Conservation (phyloP, 2,797 vertebrate species). For the Sebastes wilsoni region DNA sequence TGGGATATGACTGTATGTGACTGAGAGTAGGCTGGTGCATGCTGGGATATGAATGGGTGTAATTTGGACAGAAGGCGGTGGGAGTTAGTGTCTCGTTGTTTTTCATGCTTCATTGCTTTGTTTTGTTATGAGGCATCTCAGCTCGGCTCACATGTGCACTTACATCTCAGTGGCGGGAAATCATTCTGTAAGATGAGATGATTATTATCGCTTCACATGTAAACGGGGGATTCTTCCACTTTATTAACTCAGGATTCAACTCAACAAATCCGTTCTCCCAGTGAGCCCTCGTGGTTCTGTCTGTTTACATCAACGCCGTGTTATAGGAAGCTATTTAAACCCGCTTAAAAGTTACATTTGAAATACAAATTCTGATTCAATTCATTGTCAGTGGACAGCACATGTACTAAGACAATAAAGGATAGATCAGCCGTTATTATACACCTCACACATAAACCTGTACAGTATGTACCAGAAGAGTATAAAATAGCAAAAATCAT, state of each 20-base stretch:
- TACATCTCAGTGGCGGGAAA: slow-evolving; percentile 18
- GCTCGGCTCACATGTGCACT: not conserved
- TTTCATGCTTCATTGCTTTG: slow-evolving; percentile 53
- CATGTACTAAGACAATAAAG: not conserved
- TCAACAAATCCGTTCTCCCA: not conserved
- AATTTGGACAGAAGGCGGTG: slow-evolving; percentile 70
- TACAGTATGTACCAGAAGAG: not conserved
- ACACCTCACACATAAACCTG: not conserved
- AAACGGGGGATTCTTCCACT: slow-evolving; percentile 23
- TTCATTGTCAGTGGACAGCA: not conserved
- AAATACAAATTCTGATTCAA: not conserved
- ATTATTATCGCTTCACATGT: slow-evolving; percentile 29
- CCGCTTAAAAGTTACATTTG: not conserved
- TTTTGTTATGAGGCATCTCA: slow-evolving; percentile 27
- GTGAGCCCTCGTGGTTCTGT: not conserved
- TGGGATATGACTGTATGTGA: slow-evolving; percentile 52
- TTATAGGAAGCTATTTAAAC: not conserved
- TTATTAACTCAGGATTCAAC: slow-evolving; percentile 18
- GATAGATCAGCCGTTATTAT: not conserved
- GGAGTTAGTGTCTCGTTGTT: slow-evolving; percentile 58
- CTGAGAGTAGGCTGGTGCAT: slow-evolving; percentile 52
- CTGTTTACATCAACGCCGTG: not conserved
- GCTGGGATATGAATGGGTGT: slow-evolving; percentile 66
- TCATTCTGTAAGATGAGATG: slow-evolving; percentile 17
- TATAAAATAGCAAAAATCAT: not conserved